A percentile compares a stretch with the other conserved stretches of the same genome.
Evolutionary conservation across 2,113 vertebrate species (phyloP).

Genomic region (Xerus inauris): DNA sequence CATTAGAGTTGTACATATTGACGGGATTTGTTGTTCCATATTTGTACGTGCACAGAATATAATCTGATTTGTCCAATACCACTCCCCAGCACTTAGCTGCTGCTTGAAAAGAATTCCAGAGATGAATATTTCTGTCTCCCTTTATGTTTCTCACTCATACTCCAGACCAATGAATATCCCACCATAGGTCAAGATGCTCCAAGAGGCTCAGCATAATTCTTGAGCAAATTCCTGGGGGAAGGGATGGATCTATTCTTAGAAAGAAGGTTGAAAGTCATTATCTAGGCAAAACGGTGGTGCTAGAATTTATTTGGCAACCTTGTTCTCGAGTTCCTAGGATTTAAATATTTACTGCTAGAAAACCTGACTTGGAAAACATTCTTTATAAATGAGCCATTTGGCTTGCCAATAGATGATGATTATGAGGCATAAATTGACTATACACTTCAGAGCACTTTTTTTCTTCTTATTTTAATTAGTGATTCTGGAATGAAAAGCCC

Average conservation of each 20-base stretch:
- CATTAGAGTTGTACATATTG: no score
- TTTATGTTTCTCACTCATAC: background rate
- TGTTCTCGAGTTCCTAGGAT: constrained; percentile 15
- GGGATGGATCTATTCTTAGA: background rate
- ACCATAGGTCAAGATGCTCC: no score
- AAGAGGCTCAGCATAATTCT: background rate
- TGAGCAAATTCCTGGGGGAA: background rate
- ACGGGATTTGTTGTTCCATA: no score
- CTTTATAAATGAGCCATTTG: constrained; percentile 49
- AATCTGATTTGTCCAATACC: no score
- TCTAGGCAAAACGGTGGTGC: background rate
- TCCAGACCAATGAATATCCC: background rate
- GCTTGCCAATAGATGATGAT: constrained; percentile 58
- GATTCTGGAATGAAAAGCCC: constrained; percentile 61
- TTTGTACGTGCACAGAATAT: no score
- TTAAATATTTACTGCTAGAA: constrained; percentile 68
- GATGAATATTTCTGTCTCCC: background rate
- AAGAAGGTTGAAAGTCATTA: background rate
- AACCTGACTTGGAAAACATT: constrained; percentile 36
- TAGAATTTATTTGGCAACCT: constrained; percentile 51
- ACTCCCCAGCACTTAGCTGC: background rate
- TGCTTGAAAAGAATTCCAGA: background rate
- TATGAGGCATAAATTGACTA: constrained; percentile 59
- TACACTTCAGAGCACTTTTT: constrained; percentile 58
- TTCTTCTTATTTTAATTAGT: constrained; percentile 71